Evolutionary conservation across 2,888 invertebrate species (phyloP), one percentile per base, ranked within the genome.

Genomic region (Phania funesta): DNA sequence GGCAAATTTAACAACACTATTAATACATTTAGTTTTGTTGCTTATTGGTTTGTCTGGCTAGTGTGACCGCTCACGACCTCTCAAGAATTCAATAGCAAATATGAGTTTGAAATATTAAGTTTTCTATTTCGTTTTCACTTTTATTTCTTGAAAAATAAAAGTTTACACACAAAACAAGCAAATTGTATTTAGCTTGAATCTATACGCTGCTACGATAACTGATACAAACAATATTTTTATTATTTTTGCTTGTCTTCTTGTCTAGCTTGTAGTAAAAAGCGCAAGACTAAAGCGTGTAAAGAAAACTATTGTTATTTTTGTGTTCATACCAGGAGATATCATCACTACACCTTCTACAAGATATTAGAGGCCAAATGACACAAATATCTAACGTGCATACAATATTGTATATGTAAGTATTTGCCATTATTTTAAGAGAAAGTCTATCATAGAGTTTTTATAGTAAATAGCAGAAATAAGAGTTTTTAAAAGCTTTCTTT

Each of bases 61-160:
- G 54, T 56, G 26, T 65, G 64, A 64, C 75, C 74, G 54, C 41
- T 71, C 78, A 78, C 74, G 78, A 75, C 82, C 82, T 82, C 67
- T 70, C 58, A 54, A 77, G 48, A 75, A 54, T 58, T 65, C 29
- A 73, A 50, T 65, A 44, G 24, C 60, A n/a, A 76, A 26, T 60
- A 41, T 50, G 20, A 20, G 20, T 35, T 24, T 46, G 18, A 54
- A 35, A 46, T 13, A 3, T 26, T 35, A 20, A 38, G 16, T 41
- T 35, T 50, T 76, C n/a, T 32, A 44, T 35, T 54, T 54, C 3
- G 46, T 58, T 48, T 76, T 44, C 67, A 68, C 60, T 58, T 75
- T 67, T 67, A 22, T 24, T 48, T 50, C 22, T 35, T 48, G 32
- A 26, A 41, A 58, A 58, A 67, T 70, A 11, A 48, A 44, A 48